Evolutionary conservation across 2,113 vertebrate genomes (phyloP).

Genomic region (Ictidomys tridecemlineatus): DNA sequence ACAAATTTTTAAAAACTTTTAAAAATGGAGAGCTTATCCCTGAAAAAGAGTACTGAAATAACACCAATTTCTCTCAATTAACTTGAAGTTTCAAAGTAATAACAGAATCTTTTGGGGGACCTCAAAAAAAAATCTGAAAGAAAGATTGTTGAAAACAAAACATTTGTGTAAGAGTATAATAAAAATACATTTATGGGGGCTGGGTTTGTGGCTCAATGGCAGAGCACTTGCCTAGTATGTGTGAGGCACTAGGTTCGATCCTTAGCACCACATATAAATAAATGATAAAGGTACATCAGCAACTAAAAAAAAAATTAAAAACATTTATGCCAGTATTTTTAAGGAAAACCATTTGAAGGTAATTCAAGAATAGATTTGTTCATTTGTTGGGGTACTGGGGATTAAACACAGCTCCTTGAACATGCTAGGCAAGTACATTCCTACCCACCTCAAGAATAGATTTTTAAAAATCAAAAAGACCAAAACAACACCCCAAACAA

Average conservation of each 20-base stretch:
- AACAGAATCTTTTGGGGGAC: background rate
- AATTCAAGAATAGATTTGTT: background rate
- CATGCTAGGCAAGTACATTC: no score
- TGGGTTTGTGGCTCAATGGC: no score
- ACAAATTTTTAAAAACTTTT: background rate
- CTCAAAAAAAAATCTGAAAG: constrained; percentile 22
- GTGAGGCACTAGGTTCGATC: no score
- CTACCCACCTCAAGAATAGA: background rate
- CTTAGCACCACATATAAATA: no score
- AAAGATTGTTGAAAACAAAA: constrained; percentile 41
- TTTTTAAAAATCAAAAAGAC: constrained; percentile 16
- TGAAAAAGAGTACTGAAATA: constrained; percentile 49
- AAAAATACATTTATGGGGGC: background rate
- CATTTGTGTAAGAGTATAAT: constrained; percentile 24
- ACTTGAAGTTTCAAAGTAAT: constrained; percentile 27
- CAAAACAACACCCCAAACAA: background rate
- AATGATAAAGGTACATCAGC: no score
- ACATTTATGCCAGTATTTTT: no score
- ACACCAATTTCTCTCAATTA: background rate
- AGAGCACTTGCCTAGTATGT: no score
- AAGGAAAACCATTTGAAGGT: constrained; percentile 12
- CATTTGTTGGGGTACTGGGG: no score
- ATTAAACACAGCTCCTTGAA: no score
- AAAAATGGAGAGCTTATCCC: background rate
- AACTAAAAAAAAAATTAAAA: no score